Conservation (phyloP, 2,888 invertebrate genomes). For the Pyrochroa serraticornis region DNA sequence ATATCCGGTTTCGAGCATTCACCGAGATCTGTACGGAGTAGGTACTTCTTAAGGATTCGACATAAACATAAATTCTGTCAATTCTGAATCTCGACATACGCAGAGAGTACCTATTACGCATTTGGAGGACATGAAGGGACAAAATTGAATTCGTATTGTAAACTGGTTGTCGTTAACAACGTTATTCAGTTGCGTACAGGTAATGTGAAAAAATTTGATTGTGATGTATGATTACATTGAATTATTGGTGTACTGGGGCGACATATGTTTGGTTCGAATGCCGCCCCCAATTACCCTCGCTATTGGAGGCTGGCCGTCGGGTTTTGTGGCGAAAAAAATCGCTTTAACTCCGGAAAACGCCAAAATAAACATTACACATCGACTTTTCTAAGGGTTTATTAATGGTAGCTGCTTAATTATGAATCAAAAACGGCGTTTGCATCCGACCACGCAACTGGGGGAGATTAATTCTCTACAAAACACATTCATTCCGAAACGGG, state of each 20-base stretch:
- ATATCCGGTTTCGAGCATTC: neutral
- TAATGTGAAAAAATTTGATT: too few relatives aligned
- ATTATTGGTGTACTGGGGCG: too few relatives aligned
- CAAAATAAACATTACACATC: neutral
- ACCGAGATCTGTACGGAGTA: too few relatives aligned
- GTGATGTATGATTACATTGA: too few relatives aligned
- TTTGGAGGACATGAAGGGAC: too few relatives aligned
- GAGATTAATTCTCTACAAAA: neutral
- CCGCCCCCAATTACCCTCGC: neutral
- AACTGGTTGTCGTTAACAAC: too few relatives aligned
- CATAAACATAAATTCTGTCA: neutral
- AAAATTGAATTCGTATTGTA: too few relatives aligned
- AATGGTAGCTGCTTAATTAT: conserved; percentile 5
- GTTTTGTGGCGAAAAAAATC: neutral
- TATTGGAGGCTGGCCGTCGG: neutral
- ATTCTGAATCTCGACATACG: neutral
- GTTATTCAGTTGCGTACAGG: too few relatives aligned
- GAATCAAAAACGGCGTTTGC: neutral
- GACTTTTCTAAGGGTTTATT: neutral
- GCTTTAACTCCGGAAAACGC: conserved; percentile 1
- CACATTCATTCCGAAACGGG: neutral
- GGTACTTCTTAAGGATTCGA: neutral
- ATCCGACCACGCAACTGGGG: neutral
- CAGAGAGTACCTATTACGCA: too few relatives aligned
- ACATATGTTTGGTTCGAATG: too few relatives aligned